Evolutionary conservation across 1,140 invertebrate species (phyloP), one percentile per base, ranked within the genome.

Genomic region (Ephestia elutella): DNA sequence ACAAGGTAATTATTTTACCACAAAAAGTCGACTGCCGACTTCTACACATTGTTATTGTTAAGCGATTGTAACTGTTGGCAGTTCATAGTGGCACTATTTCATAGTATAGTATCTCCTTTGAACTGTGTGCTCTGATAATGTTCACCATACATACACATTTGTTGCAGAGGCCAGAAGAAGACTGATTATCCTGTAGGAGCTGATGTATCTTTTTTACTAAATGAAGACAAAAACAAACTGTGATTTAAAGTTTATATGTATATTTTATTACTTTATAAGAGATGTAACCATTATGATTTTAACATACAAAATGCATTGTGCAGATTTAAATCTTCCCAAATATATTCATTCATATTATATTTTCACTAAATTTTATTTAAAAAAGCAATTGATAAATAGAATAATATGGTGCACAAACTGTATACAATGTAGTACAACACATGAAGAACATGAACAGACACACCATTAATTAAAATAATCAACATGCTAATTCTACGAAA

Each of bases 161-260:
- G 19, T 90, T 91, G 57, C 75, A 93, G 92, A n/a, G 82, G 85
- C 44, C 74, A 89, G 63, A 68, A 79, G 5, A 76, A 91, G 55
- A 69, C 75, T 53, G 91, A 93, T 75, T 90, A 89, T 82, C 70
- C 83, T 51, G 86, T 90, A 57, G 90, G 89, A 44, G 70, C 90
- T 30, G 91, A 93, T 84, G 70, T 94, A 4, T 93, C 92, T 69
- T 93, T 91, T 78, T 80, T 93, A 70, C 71, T 89, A 11, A 60
- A 74, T 55, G 65, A 58, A 66, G 19, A 56, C 35, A 30, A 55
- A 25, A n/a, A 53, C 50, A 25, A 25, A 53, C 11, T 53, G 21
- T 25, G 13, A 53, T 50, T 50, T 0, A 19, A 50, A 18, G n/a
- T 50, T n/a, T 19, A 49, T 18, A 32, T 35, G 13, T 44, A 44